Evolutionary conservation across 2,113 vertebrate genomes (phyloP).

Genomic region (Colistium nudipinnis): DNA sequence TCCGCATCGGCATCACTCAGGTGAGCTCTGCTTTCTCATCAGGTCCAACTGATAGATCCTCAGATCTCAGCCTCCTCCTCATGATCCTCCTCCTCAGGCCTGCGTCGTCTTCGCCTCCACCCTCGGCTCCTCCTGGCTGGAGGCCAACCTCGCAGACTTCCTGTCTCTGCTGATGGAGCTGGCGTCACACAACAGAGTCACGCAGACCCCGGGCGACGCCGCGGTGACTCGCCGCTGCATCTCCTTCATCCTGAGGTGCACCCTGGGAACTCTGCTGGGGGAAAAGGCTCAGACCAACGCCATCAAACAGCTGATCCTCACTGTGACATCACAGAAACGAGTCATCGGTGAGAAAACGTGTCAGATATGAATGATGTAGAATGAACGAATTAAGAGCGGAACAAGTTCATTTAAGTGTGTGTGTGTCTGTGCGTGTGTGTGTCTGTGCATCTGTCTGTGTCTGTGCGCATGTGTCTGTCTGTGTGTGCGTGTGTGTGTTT

Average conservation of each 20-base stretch:
- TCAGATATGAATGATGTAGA: too few species aligned
- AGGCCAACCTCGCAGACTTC: slow-evolving; percentile 86
- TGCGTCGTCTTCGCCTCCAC: slow-evolving; percentile 90
- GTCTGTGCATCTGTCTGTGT: too few species aligned
- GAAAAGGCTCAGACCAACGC: slow-evolving; percentile 94
- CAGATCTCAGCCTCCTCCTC: not conserved
- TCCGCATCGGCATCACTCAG: slow-evolving; percentile 93
- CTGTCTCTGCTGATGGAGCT: slow-evolving; percentile 88
- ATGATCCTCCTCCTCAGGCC: slow-evolving; percentile 76
- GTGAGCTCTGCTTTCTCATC: slow-evolving; percentile 66
- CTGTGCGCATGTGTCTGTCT: too few species aligned
- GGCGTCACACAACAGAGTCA: slow-evolving; percentile 83
- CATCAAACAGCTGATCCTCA: slow-evolving; percentile 87
- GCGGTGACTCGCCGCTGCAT: slow-evolving; percentile 84
- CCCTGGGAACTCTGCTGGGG: slow-evolving; percentile 88
- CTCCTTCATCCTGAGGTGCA: slow-evolving; percentile 90
- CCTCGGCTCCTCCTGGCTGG: slow-evolving; percentile 89
- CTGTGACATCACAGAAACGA: slow-evolving; percentile 86
- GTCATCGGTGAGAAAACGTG: slow-evolving; percentile 83
- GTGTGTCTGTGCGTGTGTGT: slow-evolving; percentile 12
- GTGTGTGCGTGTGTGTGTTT: slow-evolving; percentile 11
- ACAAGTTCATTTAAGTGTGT: not conserved
- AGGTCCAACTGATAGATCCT: not conserved
- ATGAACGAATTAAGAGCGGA: too few species aligned
- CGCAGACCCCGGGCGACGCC: slow-evolving; percentile 84